These are phyloP conservation scores for Lucinisca nassula DNA, from an alignment of 2,888 invertebrate species.

Conservation along the genomic window DNA sequence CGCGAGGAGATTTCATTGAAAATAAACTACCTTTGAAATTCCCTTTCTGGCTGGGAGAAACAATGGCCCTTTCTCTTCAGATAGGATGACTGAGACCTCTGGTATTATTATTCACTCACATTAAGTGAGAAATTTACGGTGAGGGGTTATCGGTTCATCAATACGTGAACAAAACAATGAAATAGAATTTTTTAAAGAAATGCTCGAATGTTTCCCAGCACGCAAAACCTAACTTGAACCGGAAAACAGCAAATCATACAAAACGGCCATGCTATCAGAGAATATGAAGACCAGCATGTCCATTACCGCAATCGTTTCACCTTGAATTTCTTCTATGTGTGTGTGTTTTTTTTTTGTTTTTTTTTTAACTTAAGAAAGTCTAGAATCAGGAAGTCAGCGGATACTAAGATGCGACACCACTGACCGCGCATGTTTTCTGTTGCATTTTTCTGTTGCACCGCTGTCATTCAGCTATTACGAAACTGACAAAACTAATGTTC, in stretches of 20 bases:
- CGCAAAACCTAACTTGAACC: neutral
- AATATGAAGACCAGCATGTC: no score
- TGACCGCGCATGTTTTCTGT: no score
- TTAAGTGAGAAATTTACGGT: neutral
- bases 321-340: no score
- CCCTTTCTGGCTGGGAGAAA: neutral
- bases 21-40: neutral
- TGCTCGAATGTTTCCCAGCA: neutral
- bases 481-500: neutral
- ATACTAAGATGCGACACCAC: no score
- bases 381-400: no score
- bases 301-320: no score
- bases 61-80: neutral
- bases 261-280: no score
- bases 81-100: neutral
- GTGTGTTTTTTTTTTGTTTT: no score
- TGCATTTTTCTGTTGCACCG: no score
- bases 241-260: no score
- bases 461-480: neutral
- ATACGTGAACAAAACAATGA: neutral
- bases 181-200: neutral
- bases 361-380: no score
- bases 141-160: neutral
- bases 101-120: neutral
- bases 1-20: neutral